Evolutionary conservation across 2,797 vertebrate genomes (phyloP).

Genomic region (Premnoplex brunnescens): DNA sequence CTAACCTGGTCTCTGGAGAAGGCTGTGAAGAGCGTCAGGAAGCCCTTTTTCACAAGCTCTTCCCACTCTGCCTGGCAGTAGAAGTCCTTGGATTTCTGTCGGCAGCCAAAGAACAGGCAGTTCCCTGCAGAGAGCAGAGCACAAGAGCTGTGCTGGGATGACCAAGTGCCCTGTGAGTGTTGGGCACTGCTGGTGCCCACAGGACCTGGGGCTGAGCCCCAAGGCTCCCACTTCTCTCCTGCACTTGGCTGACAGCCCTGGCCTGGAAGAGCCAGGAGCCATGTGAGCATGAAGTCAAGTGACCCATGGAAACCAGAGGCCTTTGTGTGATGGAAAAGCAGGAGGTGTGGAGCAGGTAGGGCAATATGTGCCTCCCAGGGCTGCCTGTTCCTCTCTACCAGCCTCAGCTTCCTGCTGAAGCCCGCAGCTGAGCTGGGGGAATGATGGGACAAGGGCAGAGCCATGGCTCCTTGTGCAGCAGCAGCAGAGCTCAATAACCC

Average conservation of each 20-base stretch:
- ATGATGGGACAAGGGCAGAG: background rate
- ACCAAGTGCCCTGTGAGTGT: rapidly evolving
- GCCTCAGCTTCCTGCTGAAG: background rate
- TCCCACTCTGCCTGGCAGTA: conserved; percentile 89
- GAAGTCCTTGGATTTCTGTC: conserved; percentile 86
- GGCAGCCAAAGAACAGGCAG: conserved; percentile 91
- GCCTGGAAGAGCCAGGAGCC: background rate
- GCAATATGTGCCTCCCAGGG: background rate
- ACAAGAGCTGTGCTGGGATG: background rate
- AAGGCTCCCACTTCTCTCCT: background rate
- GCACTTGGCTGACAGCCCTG: background rate
- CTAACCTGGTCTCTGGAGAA: conserved; percentile 95
- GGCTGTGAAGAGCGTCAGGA: conserved; percentile 85
- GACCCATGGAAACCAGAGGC: background rate
- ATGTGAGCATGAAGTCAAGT: background rate
- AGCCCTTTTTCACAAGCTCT: conserved; percentile 73
- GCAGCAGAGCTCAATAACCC: background rate
- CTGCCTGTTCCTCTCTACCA: background rate
- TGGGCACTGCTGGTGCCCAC: background rate
- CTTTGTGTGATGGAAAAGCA: background rate
- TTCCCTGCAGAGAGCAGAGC: conserved; percentile 77
- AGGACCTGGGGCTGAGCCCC: background rate
- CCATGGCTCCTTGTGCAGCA: background rate
- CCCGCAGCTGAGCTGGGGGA: background rate
- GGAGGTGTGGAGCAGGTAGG: background rate